Conservation (phyloP, 2,888 invertebrate genomes). For the Fissipunctia ypsillon region DNA sequence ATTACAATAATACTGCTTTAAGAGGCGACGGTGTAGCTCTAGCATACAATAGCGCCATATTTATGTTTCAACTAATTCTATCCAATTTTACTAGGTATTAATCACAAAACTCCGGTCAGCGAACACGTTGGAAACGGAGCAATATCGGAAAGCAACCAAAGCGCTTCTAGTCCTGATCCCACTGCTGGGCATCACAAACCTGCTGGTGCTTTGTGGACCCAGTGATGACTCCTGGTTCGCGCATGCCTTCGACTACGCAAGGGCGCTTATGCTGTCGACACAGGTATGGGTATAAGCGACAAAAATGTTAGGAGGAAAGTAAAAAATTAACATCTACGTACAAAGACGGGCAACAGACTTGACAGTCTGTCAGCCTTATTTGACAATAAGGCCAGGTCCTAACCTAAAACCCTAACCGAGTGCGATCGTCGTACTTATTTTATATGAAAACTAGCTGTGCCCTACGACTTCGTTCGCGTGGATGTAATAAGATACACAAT, state of each 20-base stretch:
- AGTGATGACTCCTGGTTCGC: constrained; percentile 93
- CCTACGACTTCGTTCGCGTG: too few relatives aligned
- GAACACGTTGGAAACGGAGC: constrained; percentile 96
- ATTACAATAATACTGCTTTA: too few relatives aligned
- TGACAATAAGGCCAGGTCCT: background rate
- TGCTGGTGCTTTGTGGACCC: constrained; percentile 96
- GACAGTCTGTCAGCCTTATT: background rate
- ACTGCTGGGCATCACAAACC: constrained; percentile 97
- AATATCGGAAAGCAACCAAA: constrained; percentile 97
- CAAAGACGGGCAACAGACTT: background rate
- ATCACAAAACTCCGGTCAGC: constrained; percentile 98
- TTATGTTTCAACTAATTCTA: background rate
- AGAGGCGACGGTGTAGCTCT: too few relatives aligned
- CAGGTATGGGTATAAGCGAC: constrained; percentile 91
- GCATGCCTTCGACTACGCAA: constrained; percentile 94
- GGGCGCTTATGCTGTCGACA: constrained; percentile 96
- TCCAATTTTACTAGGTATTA: constrained; percentile 92
- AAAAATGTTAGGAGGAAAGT: background rate
- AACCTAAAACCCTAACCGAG: background rate
- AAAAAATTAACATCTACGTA: background rate
- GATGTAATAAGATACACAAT: too few relatives aligned
- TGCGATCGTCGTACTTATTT: too few relatives aligned
- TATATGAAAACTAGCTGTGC: too few relatives aligned
- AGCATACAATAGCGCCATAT: too few relatives aligned
- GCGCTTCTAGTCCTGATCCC: constrained; percentile 97